These are phyloP conservation scores for Amia ocellicauda DNA, from an alignment of 2,113 vertebrate species.

Conservation along the genomic window DNA sequence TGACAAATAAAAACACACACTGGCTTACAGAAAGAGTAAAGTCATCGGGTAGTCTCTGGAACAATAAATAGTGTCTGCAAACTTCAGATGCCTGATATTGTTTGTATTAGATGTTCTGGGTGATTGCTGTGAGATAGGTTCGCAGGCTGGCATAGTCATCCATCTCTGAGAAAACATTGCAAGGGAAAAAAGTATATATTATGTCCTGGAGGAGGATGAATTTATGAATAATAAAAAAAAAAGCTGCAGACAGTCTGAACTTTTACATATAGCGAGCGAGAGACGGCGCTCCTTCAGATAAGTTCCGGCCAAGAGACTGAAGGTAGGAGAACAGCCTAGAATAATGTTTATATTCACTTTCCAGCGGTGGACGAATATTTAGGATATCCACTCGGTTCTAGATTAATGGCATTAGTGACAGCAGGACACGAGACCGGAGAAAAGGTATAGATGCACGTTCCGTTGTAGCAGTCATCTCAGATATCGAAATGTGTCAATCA, in stretches of 20 bases:
- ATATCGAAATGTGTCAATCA: no score
- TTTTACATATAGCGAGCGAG: not conserved
- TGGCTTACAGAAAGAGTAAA: not conserved
- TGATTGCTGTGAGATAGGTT: not conserved
- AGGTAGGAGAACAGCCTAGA: not conserved
- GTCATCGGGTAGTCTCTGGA: not conserved
- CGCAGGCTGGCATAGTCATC: not conserved
- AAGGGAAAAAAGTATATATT: not conserved
- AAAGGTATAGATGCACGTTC: not conserved
- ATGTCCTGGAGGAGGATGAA: not conserved
- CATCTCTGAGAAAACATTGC: not conserved
- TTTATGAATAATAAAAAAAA: no score
- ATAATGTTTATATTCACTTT: slow-evolving; percentile 6
- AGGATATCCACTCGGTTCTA: not conserved
- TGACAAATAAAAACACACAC: not conserved
- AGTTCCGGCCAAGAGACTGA: not conserved
- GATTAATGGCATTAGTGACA: not conserved
- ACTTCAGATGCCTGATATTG: not conserved
- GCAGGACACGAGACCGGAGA: not conserved
- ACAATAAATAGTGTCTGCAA: not conserved
- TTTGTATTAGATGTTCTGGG: not conserved
- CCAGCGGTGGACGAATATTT: not conserved
- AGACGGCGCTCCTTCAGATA: not conserved
- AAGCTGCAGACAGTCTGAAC: slow-evolving; percentile 1
- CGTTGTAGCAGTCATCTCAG: no score